These are phyloP conservation scores for Hylaeus anthracinus DNA, from an alignment of 1,140 invertebrate genomes.

Conservation along the genomic window DNA sequence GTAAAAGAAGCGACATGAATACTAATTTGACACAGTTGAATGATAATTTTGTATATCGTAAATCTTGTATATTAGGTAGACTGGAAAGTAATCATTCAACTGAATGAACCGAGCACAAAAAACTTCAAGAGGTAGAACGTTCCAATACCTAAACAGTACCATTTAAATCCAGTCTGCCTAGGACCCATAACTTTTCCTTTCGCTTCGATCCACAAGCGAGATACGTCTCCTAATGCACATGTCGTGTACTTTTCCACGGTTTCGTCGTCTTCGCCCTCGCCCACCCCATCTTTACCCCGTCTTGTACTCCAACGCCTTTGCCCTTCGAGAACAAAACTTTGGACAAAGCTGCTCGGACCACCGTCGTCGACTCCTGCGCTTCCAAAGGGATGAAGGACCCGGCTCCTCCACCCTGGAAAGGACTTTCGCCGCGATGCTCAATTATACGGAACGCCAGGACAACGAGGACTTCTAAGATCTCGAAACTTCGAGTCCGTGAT, in stretches of 20 bases:
- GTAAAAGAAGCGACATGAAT: too few species aligned
- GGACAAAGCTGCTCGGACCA: neutral
- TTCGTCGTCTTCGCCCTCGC: neutral
- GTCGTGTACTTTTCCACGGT: neutral
- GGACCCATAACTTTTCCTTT: neutral
- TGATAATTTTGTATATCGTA: too few species aligned
- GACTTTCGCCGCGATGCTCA: conserved; percentile 51
- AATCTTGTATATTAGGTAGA: too few species aligned
- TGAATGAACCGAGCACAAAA: too few species aligned
- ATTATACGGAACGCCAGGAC: conserved; percentile 61
- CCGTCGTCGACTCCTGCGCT: conserved; percentile 5
- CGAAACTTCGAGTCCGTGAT: conserved; percentile 60
- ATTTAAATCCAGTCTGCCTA: too few species aligned
- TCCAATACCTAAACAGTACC: too few species aligned
- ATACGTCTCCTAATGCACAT: neutral
- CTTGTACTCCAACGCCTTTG: neutral
- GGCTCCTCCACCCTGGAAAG: neutral
- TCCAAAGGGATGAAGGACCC: conserved; percentile 24
- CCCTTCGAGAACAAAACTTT: conserved; percentile 32
- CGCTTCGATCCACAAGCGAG: neutral
- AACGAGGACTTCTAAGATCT: conserved; percentile 55
- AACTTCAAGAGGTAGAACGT: too few species aligned
- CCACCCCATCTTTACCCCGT: neutral
- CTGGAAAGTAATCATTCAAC: too few species aligned
- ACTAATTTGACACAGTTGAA: too few species aligned